Percentiles rank a stretch among this genome's conserved stretches.
Evolutionary conservation across 2,888 invertebrate species (phyloP).

Genomic region (Fragum sueziense): DNA sequence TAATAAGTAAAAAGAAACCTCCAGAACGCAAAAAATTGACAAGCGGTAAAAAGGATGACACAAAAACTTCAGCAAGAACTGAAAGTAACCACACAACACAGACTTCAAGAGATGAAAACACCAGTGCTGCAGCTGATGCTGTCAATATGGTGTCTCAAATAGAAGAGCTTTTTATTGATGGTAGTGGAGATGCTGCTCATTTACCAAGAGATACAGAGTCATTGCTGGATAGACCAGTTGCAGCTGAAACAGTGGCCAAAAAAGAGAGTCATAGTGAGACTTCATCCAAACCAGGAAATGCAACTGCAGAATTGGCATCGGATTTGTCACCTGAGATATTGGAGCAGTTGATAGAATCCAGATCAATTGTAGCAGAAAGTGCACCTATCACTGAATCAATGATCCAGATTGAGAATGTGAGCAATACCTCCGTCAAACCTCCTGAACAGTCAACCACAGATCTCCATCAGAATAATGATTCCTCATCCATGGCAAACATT

Average conservation of each 20-base stretch:
- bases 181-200: no score
- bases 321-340: neutral
- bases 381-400: neutral
- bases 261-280: neutral
- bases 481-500: neutral
- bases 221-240: neutral
- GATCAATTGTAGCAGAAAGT: neutral
- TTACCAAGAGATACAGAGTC: no score
- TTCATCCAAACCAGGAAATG: neutral
- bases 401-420: neutral
- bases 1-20: slow-evolving; percentile 64
- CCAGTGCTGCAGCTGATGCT: slow-evolving; percentile 15
- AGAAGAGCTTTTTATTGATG: neutral
- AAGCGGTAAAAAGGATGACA: neutral
- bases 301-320: neutral
- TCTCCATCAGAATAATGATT: neutral
- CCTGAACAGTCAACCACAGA: neutral
- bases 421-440: neutral
- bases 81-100: neutral
- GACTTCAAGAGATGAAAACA: slow-evolving; percentile 16
- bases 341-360: neutral
- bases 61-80: neutral
- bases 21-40: slow-evolving; percentile 29
- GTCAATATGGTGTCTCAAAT: neutral
- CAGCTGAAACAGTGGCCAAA: neutral